Base-by-base conservation (phyloP, 2,797 vertebrate genomes). In the Urophycis tenuis region DNA sequence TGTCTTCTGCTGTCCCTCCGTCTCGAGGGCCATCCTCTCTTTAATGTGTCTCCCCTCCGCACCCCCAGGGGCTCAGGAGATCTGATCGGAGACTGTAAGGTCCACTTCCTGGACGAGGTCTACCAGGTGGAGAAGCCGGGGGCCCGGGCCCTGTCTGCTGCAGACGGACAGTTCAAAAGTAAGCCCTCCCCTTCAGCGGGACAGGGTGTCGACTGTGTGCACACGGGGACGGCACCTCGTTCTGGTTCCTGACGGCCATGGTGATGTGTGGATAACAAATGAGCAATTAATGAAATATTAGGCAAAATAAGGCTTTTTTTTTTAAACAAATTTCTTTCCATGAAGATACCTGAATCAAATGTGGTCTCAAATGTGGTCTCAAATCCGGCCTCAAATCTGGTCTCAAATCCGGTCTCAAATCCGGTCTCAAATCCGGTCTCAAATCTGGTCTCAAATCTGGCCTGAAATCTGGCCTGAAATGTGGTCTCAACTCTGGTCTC, bases 81-180 rank as follows among this genome's bases (percentile, higher is more conserved):
- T 85, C 91, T 93, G 79, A 95, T 99, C 78, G 94, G 92, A 81
- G 97, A 99, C 84, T 98, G 96, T 90, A 97, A 96, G 87, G 92
- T 99, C 86, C 87, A 94, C 80, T 99, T 97, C 89, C 85, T 95
- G 88, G 96, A 99, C 85, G 98, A 99, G 94, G 94, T 99, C 87
- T 99, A 98, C 93, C 95, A 95, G 90, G 92, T 97, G 82, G 98
- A 99, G 92, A 96, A 94, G 81, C 95, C 94, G 78, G 98, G 98
- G 90, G 94, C 94, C 39, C 93, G 91, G 75, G 92, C 97, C 0
- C 90, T 99, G 76, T 96, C 95, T 19, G 90, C 94, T 84, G 93
- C 93, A 70, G 96, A 99, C 78, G 97, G 97, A 90, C 96, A 96
- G 75, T 98, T 97, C 90, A 97, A 96, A 96, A 94, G 97, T 99